phyloP scores from a whole-genome alignment of 1,140 invertebrate genomes.

The Cotesia typhae region DNA sequence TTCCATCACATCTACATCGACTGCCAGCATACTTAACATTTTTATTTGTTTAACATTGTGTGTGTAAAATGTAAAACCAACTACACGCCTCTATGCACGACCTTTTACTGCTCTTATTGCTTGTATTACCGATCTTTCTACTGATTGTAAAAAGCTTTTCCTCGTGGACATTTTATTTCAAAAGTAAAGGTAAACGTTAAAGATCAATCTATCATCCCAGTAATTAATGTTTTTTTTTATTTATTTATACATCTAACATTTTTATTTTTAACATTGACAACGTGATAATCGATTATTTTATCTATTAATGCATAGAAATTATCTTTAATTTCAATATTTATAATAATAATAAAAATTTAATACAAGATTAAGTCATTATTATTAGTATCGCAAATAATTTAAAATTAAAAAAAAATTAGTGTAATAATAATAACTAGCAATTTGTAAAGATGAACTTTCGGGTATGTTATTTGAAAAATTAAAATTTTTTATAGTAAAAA shows the following conservation, averaged over 20 bases:
- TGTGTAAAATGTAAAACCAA: neutral
- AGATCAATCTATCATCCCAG: neutral
- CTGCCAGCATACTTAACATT: neutral
- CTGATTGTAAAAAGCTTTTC: conserved; percentile 4
- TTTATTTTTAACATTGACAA: too few relatives aligned
- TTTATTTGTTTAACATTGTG: neutral
- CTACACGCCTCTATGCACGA: neutral
- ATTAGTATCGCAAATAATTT: too few relatives aligned
- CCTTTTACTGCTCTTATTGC: conserved; percentile 10
- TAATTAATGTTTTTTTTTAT: neutral
- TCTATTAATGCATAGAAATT: too few relatives aligned
- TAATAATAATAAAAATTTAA: neutral
- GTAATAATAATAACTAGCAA: too few relatives aligned
- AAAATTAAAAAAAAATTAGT: too few relatives aligned
- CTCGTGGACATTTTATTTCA: neutral
- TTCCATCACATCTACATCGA: neutral
- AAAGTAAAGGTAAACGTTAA: neutral
- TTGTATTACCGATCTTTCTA: conserved; percentile 6
- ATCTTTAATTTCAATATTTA: too few relatives aligned
- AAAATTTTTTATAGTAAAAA: too few relatives aligned
- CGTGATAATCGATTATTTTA: too few relatives aligned
- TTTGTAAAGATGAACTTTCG: too few relatives aligned
- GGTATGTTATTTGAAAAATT: too few relatives aligned
- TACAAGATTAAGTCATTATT: neutral
- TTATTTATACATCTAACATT: too few relatives aligned